Evolutionary conservation across 2,888 invertebrate species (phyloP).

Genomic region (Busseola fusca): DNA sequence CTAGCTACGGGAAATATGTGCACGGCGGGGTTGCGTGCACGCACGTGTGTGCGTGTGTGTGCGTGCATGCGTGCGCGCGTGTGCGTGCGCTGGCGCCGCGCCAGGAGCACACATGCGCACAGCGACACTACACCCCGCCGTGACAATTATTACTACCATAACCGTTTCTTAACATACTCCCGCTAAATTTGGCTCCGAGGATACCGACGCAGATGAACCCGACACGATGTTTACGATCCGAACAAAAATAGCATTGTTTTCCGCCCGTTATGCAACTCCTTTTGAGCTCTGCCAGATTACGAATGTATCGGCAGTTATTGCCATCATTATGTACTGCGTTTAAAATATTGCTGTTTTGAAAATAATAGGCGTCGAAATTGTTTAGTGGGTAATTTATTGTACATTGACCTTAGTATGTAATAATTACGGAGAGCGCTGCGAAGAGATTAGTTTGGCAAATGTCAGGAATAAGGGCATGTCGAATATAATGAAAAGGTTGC

Average conservation of each 20-base stretch:
- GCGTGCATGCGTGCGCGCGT: slow-evolving; percentile 63
- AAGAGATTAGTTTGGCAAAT: slow-evolving; percentile 48
- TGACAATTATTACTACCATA: slow-evolving; percentile 83
- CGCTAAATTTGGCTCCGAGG: slow-evolving; percentile 76
- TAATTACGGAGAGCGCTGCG: slow-evolving; percentile 31
- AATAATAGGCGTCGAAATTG: slow-evolving; percentile 49
- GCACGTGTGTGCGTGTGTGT: slow-evolving; percentile 55
- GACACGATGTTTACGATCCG: slow-evolving; percentile 67
- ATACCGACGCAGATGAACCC: slow-evolving; percentile 70
- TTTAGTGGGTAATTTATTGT: slow-evolving; percentile 56
- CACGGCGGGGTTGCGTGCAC: slow-evolving; percentile 62
- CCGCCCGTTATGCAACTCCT: slow-evolving; percentile 71
- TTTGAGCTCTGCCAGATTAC: slow-evolving; percentile 66
- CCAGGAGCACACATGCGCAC: slow-evolving; percentile 62
- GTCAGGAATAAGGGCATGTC: slow-evolving; percentile 39
- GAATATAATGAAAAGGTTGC: slow-evolving; percentile 29
- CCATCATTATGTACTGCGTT: slow-evolving; percentile 50
- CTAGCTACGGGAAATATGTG: slow-evolving; percentile 78
- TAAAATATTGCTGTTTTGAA: slow-evolving; percentile 51
- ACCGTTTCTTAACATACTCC: slow-evolving; percentile 74
- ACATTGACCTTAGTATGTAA: slow-evolving; percentile 57
- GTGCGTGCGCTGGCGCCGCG: slow-evolving; percentile 66
- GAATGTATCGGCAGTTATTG: slow-evolving; percentile 42
- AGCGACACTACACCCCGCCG: slow-evolving; percentile 59
- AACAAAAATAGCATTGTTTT: slow-evolving; percentile 74